Conservation (phyloP, 1,140 invertebrate species). For the Scaptomyza graminum region DNA sequence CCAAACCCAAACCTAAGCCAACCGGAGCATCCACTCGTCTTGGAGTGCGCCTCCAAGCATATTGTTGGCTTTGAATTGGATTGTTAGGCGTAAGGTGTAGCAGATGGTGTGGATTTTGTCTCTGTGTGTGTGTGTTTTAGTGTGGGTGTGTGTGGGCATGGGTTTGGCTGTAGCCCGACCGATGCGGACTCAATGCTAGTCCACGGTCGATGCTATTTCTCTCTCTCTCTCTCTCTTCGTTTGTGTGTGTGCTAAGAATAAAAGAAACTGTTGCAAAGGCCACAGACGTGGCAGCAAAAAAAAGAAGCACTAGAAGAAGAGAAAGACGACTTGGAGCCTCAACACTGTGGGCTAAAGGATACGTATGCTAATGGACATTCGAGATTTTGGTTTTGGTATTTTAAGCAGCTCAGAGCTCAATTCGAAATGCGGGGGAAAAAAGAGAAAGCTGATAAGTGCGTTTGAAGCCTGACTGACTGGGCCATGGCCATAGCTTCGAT, state of each 20-base stretch:
- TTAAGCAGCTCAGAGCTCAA: constrained; percentile 68
- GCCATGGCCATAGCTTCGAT: constrained; percentile 42
- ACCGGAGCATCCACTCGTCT: neutral
- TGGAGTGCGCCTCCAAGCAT: constrained; percentile 57
- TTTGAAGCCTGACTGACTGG: constrained; percentile 67
- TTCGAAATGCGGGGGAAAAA: constrained; percentile 33
- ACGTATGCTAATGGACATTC: constrained; percentile 82
- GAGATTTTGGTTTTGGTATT: constrained; percentile 82
- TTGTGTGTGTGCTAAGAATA: constrained; percentile 34
- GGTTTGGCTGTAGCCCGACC: constrained; percentile 38
- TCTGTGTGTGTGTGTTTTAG: constrained; percentile 34
- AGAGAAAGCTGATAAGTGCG: constrained; percentile 80
- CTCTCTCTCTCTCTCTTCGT: constrained; percentile 30
- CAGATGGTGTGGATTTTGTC: constrained; percentile 73
- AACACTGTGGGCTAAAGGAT: constrained; percentile 22
- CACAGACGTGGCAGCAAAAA: constrained; percentile 35
- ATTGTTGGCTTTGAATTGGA: constrained; percentile 76
- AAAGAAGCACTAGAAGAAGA: neutral
- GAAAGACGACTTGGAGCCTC: neutral
- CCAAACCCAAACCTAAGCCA: neutral
- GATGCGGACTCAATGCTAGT: constrained; percentile 29
- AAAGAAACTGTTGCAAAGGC: constrained; percentile 38
- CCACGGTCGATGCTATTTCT: constrained; percentile 30
- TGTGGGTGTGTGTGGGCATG: constrained; percentile 11
- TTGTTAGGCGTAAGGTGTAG: constrained; percentile 80